Evolutionary conservation across 2,113 vertebrate species (phyloP).

Genomic region (Oryzias woworae): DNA sequence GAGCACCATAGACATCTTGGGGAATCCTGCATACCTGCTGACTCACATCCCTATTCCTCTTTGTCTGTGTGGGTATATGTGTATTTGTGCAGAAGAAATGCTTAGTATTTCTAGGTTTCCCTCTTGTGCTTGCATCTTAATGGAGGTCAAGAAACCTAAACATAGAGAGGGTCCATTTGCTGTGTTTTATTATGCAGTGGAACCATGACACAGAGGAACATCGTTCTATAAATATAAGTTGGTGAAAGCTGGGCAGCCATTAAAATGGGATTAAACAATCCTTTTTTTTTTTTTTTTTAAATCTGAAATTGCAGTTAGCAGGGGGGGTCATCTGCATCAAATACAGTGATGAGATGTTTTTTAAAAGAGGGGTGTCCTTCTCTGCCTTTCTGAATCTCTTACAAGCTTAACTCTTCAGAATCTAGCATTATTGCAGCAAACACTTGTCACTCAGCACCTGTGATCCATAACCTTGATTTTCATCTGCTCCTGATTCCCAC

Average conservation of each 20-base stretch:
- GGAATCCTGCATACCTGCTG: not conserved
- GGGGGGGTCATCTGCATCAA: no score
- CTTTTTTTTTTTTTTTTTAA: conserved; percentile 15
- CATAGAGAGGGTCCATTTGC: conserved; percentile 72
- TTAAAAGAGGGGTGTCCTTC: no score
- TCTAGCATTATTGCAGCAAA: no score
- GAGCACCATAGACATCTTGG: not conserved
- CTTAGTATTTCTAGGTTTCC: conserved; percentile 44
- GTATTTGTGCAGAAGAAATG: conserved; percentile 9
- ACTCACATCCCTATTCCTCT: not conserved
- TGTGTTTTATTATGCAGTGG: conserved; percentile 72
- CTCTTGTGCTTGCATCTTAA: conserved; percentile 52
- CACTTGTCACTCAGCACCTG: no score
- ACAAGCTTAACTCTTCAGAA: no score
- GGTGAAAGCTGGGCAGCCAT: conserved; percentile 26
- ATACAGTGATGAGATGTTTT: no score
- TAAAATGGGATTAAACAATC: conserved; percentile 46
- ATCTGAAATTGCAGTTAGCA: conserved; percentile 10
- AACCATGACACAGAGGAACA: conserved; percentile 61
- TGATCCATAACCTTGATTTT: no score
- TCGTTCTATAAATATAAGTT: conserved; percentile 73
- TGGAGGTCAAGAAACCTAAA: conserved; percentile 65
- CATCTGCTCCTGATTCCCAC: no score
- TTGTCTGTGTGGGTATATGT: not conserved
- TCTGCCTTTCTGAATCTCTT: no score